Evolutionary conservation across 2,888 invertebrate genomes (phyloP), one percentile per base, ranked within the genome.

Genomic region (Tribolium freemani): DNA sequence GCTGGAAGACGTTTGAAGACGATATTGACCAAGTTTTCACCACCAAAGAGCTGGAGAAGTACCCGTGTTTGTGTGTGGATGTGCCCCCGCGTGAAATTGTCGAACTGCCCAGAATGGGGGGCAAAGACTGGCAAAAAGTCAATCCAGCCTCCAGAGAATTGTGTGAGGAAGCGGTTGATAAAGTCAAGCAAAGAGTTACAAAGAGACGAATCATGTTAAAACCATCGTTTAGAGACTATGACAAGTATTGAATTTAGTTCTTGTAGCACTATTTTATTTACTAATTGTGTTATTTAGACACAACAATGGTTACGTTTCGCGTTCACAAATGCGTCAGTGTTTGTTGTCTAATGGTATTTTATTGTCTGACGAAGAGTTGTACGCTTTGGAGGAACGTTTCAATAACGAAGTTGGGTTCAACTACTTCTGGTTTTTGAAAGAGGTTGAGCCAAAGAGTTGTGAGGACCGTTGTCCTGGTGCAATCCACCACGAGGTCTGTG

Each of bases 1-100:
- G 92, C 83, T 95, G 94, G 94, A 89, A 90, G 70, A 91, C 91
- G 16, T 95, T 95, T 83, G 92, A 92, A 80, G 92, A 93, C 79
- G 94, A 94, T 83, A 90, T 94, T 76, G 93, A 95, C 81, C 91
- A 91, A 82, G 94, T 86, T 3, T 87, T 86, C 76, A 86, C 85
- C 0, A 81, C 82, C 3, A 85, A 85, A 84, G 85, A 84, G 72
- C 75, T 94, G 72, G 93, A 94, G 76, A 93, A 93, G 85, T 88
- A 89, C 81, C 94, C 94, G 0, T 87, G 87, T 11, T 84, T 89
- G 46, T 87, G 88, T 70, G 88, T 90, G 2, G 86, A 87, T 75
- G 87, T 89, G 9, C 91, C 93, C 0, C 88, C 92, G 1, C 78
- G 81, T 21, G 88, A 89, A 74, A 87, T 91, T 10, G 81, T 82